Percentiles rank a stretch among this genome's conserved stretches.
These are phyloP conservation scores for Caranx melampygus DNA, from an alignment of 2,113 vertebrate genomes.

Conservation along the genomic window DNA sequence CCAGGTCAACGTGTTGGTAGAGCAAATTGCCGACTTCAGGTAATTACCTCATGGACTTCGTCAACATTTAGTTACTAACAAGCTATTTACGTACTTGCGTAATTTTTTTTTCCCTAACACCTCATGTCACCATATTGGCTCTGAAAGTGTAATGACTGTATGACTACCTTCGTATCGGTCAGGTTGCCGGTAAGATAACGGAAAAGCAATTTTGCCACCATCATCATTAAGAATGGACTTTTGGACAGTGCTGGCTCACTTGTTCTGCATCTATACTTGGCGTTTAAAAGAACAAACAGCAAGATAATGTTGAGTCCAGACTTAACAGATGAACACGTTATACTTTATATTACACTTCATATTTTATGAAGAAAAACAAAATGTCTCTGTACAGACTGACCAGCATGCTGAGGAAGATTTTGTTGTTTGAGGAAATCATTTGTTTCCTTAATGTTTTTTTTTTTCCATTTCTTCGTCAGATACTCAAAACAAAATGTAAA, in stretches of 20 bases:
- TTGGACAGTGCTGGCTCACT: conserved; percentile 50
- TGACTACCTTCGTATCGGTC: neutral
- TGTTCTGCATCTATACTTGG: conserved; percentile 9
- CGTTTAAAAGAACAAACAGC: conserved; percentile 9
- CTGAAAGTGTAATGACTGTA: neutral
- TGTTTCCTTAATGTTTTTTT: neutral
- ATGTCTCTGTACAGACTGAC: neutral
- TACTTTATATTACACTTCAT: too few relatives aligned
- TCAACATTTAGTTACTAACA: neutral
- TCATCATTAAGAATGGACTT: conserved; percentile 67
- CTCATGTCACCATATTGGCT: neutral
- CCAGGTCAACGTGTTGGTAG: conserved; percentile 90
- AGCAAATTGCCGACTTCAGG: conserved; percentile 86
- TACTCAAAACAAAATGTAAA: neutral
- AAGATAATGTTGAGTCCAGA: neutral
- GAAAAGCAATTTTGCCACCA: conserved; percentile 57
- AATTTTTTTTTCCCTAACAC: neutral
- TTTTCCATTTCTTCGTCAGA: neutral
- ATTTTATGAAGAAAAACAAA: neutral
- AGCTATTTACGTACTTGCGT: neutral
- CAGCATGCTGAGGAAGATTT: neutral
- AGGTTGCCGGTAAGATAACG: conserved; percentile 10
- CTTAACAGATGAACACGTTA: neutral
- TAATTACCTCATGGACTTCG: conserved; percentile 71
- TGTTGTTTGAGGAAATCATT: neutral